Conservation (phyloP, 2,797 vertebrate genomes). For the Arctocebus calabarensis region DNA sequence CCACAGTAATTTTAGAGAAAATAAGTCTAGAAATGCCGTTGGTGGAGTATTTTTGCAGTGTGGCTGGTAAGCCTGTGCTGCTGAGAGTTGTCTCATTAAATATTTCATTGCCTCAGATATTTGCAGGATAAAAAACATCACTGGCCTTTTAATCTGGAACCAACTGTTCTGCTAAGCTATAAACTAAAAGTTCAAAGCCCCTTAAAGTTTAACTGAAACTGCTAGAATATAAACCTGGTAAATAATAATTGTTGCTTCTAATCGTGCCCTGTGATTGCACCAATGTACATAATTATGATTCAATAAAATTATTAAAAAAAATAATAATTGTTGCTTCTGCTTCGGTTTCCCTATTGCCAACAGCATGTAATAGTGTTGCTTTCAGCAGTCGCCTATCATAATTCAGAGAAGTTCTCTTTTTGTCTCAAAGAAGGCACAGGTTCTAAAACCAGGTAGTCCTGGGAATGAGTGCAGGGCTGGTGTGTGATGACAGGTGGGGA, state of each 20-base stretch:
- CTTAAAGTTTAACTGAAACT: not conserved
- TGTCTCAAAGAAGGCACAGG: not conserved
- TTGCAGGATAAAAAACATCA: constrained; percentile 38
- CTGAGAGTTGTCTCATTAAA: not conserved
- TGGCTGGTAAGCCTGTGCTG: constrained; percentile 30
- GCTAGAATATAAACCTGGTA: not conserved
- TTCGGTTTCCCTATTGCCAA: not conserved
- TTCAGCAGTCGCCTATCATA: not conserved
- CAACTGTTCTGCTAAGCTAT: not conserved
- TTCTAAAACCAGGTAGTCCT: not conserved
- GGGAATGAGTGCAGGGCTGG: not conserved
- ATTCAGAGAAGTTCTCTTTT: not conserved
- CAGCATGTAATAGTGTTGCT: not conserved
- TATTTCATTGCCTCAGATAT: constrained; percentile 6
- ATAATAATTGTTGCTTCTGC: not conserved
- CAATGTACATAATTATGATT: too few relatives aligned
- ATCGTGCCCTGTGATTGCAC: too few relatives aligned
- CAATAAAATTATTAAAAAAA: too few relatives aligned
- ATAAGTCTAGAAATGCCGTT: not conserved
- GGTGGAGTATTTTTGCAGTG: constrained; percentile 43
- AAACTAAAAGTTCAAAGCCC: not conserved
- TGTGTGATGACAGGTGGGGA: not conserved
- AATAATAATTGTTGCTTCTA: not conserved
- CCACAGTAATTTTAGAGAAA: constrained; percentile 51
- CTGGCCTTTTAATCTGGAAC: constrained; percentile 44